Evolutionary conservation across 2,113 vertebrate species (phyloP).

Genomic region (Excalfactoria chinensis): DNA sequence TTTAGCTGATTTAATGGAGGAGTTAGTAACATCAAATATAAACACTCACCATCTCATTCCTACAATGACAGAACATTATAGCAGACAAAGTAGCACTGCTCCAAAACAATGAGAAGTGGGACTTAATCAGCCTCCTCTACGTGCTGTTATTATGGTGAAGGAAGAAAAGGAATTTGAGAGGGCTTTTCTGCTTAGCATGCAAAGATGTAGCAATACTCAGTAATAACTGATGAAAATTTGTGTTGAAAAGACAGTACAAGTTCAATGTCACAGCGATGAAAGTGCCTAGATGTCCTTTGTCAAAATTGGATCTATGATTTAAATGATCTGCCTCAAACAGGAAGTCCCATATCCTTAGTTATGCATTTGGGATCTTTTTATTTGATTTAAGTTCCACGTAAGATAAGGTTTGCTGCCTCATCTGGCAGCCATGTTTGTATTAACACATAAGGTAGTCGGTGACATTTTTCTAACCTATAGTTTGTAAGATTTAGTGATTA

Average conservation of each 20-base stretch:
- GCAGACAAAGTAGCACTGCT: neutral
- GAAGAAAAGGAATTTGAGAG: neutral
- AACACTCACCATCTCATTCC: neutral
- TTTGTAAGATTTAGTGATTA: conserved; percentile 2
- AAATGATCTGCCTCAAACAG: neutral
- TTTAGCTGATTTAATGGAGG: neutral
- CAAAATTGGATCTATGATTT: neutral
- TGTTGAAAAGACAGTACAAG: neutral
- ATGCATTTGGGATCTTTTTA: neutral
- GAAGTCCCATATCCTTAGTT: neutral
- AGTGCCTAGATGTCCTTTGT: neutral
- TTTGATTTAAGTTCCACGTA: neutral
- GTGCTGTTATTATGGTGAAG: accelerated
- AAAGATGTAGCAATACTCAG: neutral
- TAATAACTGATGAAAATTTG: neutral
- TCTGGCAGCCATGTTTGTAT: neutral
- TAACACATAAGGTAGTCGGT: neutral
- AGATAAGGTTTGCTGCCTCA: neutral
- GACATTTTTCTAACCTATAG: neutral
- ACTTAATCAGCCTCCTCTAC: neutral
- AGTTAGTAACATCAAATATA: neutral
- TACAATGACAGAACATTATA: neutral
- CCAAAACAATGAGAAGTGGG: neutral
- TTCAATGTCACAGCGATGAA: neutral
- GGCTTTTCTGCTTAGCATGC: neutral